phyloP scores from a whole-genome alignment of 2,797 vertebrate genomes.

The Carcharodon carcharias region DNA sequence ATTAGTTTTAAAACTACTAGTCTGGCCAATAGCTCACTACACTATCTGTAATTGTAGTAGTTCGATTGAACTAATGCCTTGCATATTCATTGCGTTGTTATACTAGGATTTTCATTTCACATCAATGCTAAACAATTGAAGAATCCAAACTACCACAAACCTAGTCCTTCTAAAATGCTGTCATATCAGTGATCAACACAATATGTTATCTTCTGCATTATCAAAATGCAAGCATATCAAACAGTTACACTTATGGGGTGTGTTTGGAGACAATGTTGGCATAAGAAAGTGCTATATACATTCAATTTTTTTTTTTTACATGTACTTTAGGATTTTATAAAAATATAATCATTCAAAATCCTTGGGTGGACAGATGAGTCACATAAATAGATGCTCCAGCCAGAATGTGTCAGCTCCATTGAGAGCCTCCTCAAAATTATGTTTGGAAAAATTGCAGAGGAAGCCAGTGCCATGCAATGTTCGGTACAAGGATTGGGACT shows the following conservation, averaged over 20 bases:
- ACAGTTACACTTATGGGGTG: neutral
- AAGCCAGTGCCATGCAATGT: neutral
- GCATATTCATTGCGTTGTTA: neutral
- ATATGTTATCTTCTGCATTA: neutral
- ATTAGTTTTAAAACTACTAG: neutral
- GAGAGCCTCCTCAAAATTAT: neutral
- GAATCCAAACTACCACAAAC: neutral
- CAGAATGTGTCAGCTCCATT: neutral
- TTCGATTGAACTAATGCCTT: neutral
- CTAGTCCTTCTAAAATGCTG: neutral
- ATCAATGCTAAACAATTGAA: neutral
- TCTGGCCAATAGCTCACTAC: neutral
- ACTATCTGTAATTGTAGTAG: neutral
- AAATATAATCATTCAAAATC: neutral
- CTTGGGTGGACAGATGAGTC: neutral
- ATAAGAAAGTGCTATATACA: neutral
- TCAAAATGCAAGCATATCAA: neutral
- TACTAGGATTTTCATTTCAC: neutral
- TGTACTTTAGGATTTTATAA: neutral
- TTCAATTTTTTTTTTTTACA: neutral
- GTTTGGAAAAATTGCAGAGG: neutral
- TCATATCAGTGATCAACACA: neutral
- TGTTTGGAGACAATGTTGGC: neutral
- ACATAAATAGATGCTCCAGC: neutral
- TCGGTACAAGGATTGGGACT: neutral